phyloP scores from a whole-genome alignment of 2,797 vertebrate genomes.

The Huso huso region DNA sequence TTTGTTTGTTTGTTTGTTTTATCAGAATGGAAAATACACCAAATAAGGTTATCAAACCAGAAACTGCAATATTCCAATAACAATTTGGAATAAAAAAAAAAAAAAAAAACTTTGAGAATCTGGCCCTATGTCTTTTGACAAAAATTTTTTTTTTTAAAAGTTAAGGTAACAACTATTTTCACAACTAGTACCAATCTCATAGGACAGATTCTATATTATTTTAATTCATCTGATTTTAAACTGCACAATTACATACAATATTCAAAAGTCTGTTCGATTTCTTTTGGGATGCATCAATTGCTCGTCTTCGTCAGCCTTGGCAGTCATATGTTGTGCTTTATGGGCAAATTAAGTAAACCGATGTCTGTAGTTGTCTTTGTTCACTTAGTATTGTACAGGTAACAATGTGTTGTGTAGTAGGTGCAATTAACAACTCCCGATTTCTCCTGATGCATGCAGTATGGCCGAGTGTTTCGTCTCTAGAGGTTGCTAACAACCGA shows the following conservation, averaged over 20 bases:
- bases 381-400: conserved; percentile 57
- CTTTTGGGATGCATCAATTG: conserved; percentile 75
- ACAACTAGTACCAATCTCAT: not conserved
- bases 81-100: too few relatives aligned
- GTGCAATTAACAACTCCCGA: conserved; percentile 83
- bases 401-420: conserved; percentile 42
- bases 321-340: conserved; percentile 62
- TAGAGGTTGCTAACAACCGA: conserved; percentile 98
- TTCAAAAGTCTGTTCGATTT: conserved; percentile 39
- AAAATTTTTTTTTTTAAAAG: too few relatives aligned
- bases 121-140: too few relatives aligned
- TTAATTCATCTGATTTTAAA: conserved; percentile 9
- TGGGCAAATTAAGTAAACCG: conserved; percentile 59
- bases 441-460: conserved; percentile 93
- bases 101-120: too few relatives aligned
- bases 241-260: conserved; percentile 55
- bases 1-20: too few relatives aligned
- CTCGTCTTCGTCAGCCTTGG: conserved; percentile 69
- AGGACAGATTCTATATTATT: not conserved
- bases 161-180: not conserved
- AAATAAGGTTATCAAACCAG: too few relatives aligned
- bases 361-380: conserved; percentile 77
- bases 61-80: too few relatives aligned
- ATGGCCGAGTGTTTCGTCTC: conserved; percentile 96
- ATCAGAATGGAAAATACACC: too few relatives aligned